Conservation (phyloP, 2,113 vertebrate genomes). For the Cyanoliseus patagonus region DNA sequence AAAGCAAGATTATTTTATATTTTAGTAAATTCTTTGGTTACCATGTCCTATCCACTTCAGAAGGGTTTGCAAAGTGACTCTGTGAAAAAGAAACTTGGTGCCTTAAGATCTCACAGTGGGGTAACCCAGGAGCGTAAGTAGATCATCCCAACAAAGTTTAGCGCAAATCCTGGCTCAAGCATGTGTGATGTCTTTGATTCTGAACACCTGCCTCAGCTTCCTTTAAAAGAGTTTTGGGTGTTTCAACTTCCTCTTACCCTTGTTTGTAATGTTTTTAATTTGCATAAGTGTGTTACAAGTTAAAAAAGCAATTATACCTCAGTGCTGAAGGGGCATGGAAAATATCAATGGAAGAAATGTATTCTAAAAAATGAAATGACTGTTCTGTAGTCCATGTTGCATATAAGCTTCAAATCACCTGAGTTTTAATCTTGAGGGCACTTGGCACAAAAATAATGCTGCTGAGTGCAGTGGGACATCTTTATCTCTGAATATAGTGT, state of each 20-base stretch:
- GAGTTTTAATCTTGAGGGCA: background rate
- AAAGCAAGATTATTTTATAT: background rate
- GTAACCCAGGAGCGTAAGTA: background rate
- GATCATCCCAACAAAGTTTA: background rate
- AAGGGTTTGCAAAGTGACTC: background rate
- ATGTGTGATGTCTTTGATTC: background rate
- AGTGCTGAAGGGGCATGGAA: background rate
- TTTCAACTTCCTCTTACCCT: background rate
- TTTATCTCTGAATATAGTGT: background rate
- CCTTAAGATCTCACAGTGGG: background rate
- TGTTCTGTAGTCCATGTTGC: background rate
- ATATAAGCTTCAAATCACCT: background rate
- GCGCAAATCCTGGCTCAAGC: background rate
- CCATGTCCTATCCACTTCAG: background rate
- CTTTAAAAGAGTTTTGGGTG: background rate
- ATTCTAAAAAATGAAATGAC: background rate
- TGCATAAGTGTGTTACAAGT: background rate
- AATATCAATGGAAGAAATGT: background rate
- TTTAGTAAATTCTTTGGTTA: background rate
- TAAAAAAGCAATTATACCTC: background rate
- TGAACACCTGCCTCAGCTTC: conserved; percentile 7
- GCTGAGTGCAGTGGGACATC: background rate
- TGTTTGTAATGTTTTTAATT: background rate
- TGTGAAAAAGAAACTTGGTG: background rate
- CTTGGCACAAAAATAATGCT: background rate